Base-by-base conservation (phyloP, 2,797 vertebrate species). In the Protosalanx chinensis region DNA sequence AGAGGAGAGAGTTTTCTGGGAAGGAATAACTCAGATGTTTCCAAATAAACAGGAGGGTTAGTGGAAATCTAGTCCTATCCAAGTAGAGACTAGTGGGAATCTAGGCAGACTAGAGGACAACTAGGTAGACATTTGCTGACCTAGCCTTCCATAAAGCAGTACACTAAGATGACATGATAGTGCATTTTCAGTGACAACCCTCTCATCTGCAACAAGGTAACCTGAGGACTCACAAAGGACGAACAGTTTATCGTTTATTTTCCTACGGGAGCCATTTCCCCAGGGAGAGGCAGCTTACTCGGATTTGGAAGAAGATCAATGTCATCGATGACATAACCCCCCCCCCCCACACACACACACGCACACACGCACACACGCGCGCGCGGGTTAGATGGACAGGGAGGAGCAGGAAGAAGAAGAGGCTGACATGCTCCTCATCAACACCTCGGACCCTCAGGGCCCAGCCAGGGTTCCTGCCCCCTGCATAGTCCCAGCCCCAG, bases 241-340 rank as follows among this genome's bases (percentile, higher is more conserved):
- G 74, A 59, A 56, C 5, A 74, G 6, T 32, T 27, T 27, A 23
- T 23, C 20, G n/a, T 57, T n/a, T 29, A 2, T 59, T 6, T n/a
- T 53, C 51, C 51, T 53, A 53, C 15, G 51, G 13, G 51, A 3
- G 4, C 58, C 20, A 4, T 6, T 68, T 60, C 3, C 57, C 10
- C 46, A 23, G 46, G 35, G 30, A 63, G 8, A 15, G 15, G 68
- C 12, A 46, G 10, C 16, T 53, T 37, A 49, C 10, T 33, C 73
- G n/a, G n/a, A 51, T 71, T 75, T 77, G 61, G 51, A 49, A 63
- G 76, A 64, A 16, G 5, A 80, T 75, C 64, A 71, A 65, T 71
- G 74, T 73, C 62, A 71, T 77, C 68, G n/a, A n/a, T n/a, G n/a
- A n/a, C n/a, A n/a, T n/a, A n/a, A n/a, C n/a, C n/a, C n/a, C n/a